These are phyloP conservation scores for Pao palembangensis DNA, from an alignment of 2,113 vertebrate species.

Conservation along the genomic window DNA sequence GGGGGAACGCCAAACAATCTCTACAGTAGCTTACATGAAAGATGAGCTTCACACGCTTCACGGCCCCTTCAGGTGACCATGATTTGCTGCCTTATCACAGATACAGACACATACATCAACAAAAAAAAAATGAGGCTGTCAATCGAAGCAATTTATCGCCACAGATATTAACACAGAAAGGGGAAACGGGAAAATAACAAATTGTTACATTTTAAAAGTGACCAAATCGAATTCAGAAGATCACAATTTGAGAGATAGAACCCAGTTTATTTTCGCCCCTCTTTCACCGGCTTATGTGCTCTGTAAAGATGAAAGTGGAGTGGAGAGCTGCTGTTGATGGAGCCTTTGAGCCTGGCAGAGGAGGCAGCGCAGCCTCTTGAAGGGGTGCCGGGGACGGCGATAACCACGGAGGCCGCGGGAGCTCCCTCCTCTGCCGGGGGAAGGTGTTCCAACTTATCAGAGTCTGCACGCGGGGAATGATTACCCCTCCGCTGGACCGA, in stretches of 20 bases:
- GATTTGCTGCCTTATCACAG: constrained; percentile 62
- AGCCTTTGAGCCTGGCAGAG: constrained; percentile 86
- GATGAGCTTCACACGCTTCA: constrained; percentile 55
- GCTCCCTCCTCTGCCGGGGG: constrained; percentile 83
- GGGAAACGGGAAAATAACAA: constrained; percentile 70
- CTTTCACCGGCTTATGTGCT: constrained; percentile 91
- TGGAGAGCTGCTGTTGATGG: constrained; percentile 88
- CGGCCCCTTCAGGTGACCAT: constrained; percentile 58
- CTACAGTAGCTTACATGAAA: constrained; percentile 68
- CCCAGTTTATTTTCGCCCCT: constrained; percentile 72
- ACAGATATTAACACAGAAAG: constrained; percentile 72
- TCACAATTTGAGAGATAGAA: constrained; percentile 91
- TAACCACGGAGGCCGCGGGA: constrained; percentile 85
- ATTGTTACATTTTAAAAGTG: constrained; percentile 84
- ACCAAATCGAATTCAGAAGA: constrained; percentile 95
- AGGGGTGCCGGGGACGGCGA: constrained; percentile 87
- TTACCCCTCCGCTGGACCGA: constrained; percentile 93
- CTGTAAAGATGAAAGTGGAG: constrained; percentile 96
- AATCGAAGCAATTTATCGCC: constrained; percentile 73
- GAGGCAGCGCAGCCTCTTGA: constrained; percentile 86
- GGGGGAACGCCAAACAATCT: constrained; percentile 66
- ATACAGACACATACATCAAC: constrained; percentile 53
- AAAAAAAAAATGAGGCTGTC: constrained; percentile 51
- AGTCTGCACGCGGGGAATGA: constrained; percentile 97
- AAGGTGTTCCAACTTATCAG: constrained; percentile 98